Conservation (phyloP, 2,888 invertebrate species). For the Willowsia nigromaculata region DNA sequence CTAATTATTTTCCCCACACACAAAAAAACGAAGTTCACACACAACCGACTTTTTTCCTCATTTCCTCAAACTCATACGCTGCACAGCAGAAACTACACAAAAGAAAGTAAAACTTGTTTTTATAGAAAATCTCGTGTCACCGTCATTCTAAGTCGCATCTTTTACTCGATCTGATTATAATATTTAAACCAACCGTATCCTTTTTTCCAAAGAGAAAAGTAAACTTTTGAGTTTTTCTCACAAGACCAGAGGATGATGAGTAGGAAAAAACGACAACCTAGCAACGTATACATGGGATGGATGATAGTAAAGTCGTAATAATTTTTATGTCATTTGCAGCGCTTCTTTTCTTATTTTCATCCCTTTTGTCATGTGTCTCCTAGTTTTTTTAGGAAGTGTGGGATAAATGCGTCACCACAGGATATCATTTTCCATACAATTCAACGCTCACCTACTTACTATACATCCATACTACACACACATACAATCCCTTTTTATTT, state of each 20-base stretch:
- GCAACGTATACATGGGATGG: not conserved
- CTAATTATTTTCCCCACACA: not conserved
- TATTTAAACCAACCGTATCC: not conserved
- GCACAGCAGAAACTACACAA: not conserved
- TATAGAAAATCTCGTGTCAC: not conserved
- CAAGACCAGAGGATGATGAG: too few relatives aligned
- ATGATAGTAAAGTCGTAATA: conserved; percentile 52
- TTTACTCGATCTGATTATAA: conserved; percentile 1
- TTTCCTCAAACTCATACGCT: not conserved
- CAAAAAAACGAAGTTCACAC: not conserved
- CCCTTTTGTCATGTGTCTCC: conserved; percentile 59
- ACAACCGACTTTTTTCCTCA: not conserved
- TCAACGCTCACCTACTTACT: not conserved
- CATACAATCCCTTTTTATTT: not conserved
- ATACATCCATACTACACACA: not conserved
- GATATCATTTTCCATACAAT: conserved; percentile 51
- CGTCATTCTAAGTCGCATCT: not conserved
- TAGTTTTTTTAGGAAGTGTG: conserved; percentile 24
- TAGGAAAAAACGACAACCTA: not conserved
- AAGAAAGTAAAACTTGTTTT: not conserved
- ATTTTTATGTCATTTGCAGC: conserved; percentile 62
- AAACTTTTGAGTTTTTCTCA: not conserved
- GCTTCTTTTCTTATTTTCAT: conserved; percentile 48
- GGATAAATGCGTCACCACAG: conserved; percentile 54
- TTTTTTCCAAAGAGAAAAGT: not conserved